Base-by-base conservation (phyloP, 2,888 invertebrate species). In the Dryadula phaetusa region DNA sequence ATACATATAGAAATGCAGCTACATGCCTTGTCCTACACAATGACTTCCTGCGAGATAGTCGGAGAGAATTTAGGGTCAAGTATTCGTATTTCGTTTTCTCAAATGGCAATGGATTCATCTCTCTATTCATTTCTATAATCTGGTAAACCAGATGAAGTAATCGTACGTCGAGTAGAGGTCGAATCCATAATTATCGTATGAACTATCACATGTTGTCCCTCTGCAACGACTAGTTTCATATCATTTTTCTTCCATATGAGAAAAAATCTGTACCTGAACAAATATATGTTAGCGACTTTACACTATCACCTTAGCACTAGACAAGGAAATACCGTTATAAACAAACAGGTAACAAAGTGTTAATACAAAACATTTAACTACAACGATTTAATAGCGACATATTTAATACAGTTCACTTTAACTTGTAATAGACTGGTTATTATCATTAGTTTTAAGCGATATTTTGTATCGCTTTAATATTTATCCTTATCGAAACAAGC, bases 261-360 rank as follows among this genome's bases (percentile, higher is more conserved):
- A 7, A 54, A 37, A 20, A 44, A 60, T 44, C 16, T 18, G 58
- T 60, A 28, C n/a, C 25, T 16, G 25, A 60, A 28, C 16, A 44
- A 28, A 44, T 12, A 42, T n/a, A 42, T 44, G 44, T 60, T 60
- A 60, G 58, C 58, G 28, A 44, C 18, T 44, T 25, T 28, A 42
- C 16, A 60, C 58, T 44, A 60, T 44, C 44, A 44, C 58, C 58
- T 58, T 25, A 25, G 28, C 16, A 25, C 37, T 22, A 18, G 18
- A 44, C 28, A 42, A 42, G 42, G 58, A 58, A 42, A 10, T 58
- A 16, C 42, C n/a, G 58, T 44, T 58, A 58, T 28, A 12, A 58
- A 10, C 42, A 28, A 12, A 58, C 16, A 42, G 42, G 58, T 44
- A 42, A 42, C 16, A 58, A 16, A 25, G 44, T 28, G 40, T 42